Evolutionary conservation across 1,140 invertebrate species (phyloP).

Genomic region (Aplysia californica): DNA sequence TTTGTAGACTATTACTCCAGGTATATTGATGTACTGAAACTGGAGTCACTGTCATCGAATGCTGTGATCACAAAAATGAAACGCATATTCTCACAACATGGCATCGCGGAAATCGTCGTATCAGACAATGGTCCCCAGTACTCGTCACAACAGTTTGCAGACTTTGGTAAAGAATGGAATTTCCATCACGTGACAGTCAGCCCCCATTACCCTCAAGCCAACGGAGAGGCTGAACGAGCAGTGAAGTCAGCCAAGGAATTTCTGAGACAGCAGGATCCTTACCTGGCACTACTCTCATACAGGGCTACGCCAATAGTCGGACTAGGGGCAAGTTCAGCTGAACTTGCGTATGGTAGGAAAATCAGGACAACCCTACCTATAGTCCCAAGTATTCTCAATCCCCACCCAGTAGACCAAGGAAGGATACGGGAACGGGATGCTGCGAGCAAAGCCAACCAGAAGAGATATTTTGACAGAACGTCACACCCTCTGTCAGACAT

Average conservation of each 20-base stretch:
- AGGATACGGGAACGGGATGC: too few species aligned
- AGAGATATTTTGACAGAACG: too few species aligned
- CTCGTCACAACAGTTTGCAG: neutral
- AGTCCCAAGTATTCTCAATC: too few species aligned
- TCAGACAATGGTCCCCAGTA: neutral
- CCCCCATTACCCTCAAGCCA: constrained; percentile 12
- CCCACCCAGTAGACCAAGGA: too few species aligned
- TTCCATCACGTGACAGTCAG: neutral
- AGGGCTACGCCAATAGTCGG: neutral
- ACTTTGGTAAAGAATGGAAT: neutral
- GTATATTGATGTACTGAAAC: too few species aligned
- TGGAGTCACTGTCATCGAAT: constrained; percentile 2
- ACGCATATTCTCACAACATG: constrained; percentile 62
- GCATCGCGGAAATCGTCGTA: constrained; percentile 55
- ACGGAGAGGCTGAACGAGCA: neutral
- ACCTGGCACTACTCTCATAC: neutral
- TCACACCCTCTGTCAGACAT: too few species aligned
- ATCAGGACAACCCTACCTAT: neutral
- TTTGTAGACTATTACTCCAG: neutral
- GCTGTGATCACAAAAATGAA: constrained; percentile 28
- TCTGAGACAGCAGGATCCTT: neutral
- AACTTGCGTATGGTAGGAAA: neutral
- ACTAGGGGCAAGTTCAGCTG: neutral
- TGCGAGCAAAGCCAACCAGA: too few species aligned
- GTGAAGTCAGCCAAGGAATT: neutral